Evolutionary conservation across 2,113 vertebrate genomes (phyloP).

Genomic region (Caranx melampygus): DNA sequence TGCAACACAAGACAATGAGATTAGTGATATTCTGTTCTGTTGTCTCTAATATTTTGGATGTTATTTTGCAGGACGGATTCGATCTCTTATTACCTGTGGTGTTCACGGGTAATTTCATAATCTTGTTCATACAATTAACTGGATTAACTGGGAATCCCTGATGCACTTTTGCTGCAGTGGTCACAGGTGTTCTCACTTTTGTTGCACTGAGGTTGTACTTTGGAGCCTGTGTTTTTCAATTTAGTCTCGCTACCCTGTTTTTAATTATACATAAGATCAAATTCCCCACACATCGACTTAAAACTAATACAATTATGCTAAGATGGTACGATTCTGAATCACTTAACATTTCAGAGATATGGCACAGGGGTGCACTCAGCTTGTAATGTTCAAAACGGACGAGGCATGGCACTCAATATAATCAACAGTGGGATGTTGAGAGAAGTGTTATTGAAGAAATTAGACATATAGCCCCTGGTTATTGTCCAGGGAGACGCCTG

Average conservation of each 20-base stretch:
- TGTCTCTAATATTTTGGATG: not conserved
- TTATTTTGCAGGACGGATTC: not conserved
- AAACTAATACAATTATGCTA: not conserved
- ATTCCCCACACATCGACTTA: not conserved
- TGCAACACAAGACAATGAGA: not conserved
- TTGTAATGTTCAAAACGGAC: slow-evolving; percentile 11
- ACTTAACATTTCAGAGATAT: not conserved
- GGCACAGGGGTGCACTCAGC: not conserved
- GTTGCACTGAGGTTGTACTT: not conserved
- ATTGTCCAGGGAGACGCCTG: slow-evolving; percentile 9
- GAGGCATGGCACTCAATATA: not conserved
- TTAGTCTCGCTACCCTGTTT: not conserved
- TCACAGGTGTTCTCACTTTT: not conserved
- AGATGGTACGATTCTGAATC: not conserved
- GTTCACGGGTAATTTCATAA: not conserved
- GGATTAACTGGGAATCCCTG: not conserved
- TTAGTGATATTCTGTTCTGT: not conserved
- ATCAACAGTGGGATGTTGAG: slow-evolving; percentile 3
- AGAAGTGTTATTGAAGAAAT: slow-evolving; percentile 30
- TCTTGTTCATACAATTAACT: not conserved
- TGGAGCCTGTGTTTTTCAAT: not conserved
- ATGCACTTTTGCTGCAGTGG: not conserved
- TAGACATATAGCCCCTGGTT: slow-evolving; percentile 1
- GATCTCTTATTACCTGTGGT: not conserved
- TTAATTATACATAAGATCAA: not conserved